Percentiles rank a stretch among this genome's conserved stretches.
phyloP scores from a whole-genome alignment of 2,113 vertebrate species.

The Octodon degus region DNA sequence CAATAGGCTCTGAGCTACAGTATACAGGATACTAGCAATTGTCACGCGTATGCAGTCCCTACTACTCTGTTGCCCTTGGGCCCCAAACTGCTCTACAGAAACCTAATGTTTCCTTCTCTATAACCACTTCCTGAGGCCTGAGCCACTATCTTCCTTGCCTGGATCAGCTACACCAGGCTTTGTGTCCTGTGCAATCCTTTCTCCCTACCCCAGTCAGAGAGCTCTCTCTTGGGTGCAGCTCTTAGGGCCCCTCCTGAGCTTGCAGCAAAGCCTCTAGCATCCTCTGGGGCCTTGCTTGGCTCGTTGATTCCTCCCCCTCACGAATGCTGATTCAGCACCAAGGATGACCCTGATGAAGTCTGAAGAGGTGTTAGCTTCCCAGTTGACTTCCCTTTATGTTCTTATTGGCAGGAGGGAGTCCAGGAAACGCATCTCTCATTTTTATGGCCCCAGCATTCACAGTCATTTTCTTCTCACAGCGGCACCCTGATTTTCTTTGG shows the following conservation, averaged over 20 bases:
- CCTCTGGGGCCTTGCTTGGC: background rate
- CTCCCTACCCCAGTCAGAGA: background rate
- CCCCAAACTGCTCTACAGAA: fast-evolving
- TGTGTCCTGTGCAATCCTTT: background rate
- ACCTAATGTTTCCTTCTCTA: background rate
- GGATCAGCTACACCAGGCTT: too few species aligned
- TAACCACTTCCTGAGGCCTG: fast-evolving
- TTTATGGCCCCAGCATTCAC: background rate
- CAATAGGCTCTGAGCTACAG: background rate
- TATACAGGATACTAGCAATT: background rate
- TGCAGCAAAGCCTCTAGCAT: background rate
- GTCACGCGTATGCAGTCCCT: fast-evolving
- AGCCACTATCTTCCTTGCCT: background rate
- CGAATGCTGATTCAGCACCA: background rate
- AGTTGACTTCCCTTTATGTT: background rate
- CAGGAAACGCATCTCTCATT: background rate
- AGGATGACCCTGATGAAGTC: background rate
- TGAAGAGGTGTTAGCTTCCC: background rate
- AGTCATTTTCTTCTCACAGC: background rate
- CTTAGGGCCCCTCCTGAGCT: background rate
- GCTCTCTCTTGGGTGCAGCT: background rate
- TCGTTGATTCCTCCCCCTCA: background rate
- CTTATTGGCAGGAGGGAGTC: background rate
- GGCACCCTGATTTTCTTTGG: background rate
- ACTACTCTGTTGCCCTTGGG: background rate